Conservation (phyloP, 2,888 invertebrate species). For the Yponomeuta malinellus region DNA sequence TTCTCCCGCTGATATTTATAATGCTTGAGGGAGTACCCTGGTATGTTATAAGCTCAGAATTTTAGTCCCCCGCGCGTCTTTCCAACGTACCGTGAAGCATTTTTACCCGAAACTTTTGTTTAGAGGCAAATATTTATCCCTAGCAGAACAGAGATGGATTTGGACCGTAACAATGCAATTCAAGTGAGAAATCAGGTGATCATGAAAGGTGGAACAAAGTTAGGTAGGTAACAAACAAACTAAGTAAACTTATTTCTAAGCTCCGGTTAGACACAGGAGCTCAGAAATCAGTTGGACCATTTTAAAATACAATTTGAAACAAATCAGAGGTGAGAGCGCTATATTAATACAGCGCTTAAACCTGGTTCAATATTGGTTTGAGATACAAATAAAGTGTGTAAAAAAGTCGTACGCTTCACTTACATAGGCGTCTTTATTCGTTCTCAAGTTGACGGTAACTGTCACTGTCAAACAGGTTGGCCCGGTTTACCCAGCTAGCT, state of each 20-base stretch:
- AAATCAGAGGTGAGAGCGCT: no score
- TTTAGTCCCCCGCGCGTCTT: conserved; percentile 50
- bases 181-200: background rate
- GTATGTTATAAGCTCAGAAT: conserved; percentile 46
- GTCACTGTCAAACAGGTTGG: no score
- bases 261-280: background rate
- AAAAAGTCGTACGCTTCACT: no score
- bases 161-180: background rate
- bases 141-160: conserved; percentile 6
- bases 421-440: no score
- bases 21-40: conserved; percentile 47
- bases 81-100: conserved; percentile 29
- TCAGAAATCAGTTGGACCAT: no score
- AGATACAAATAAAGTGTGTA: no score
- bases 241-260: background rate
- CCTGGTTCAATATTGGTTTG: no score
- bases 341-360: no score
- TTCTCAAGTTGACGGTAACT: no score
- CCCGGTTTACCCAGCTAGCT: no score
- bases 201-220: background rate
- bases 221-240: background rate
- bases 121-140: conserved; percentile 21
- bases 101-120: conserved; percentile 34
- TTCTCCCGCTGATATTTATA: conserved; percentile 44
- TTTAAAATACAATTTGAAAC: no score